phyloP scores from a whole-genome alignment of 2,888 invertebrate species.

The Cheiracanthium punctorium region DNA sequence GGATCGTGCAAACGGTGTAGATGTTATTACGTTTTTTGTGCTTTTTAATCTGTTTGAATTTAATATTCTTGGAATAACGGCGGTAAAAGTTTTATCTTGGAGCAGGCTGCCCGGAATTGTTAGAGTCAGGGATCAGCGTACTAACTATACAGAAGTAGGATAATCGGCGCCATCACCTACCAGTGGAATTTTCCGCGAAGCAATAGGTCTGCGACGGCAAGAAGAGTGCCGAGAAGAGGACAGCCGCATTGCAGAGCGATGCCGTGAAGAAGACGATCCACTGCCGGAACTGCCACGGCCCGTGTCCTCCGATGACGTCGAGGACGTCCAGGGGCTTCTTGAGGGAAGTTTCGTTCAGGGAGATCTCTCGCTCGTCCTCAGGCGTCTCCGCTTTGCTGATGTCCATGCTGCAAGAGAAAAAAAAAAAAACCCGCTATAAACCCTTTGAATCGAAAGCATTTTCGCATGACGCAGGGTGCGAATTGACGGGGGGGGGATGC shows the following conservation, averaged over 20 bases:
- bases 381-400: not conserved
- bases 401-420: not conserved
- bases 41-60: no score
- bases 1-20: no score
- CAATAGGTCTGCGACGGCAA: conserved; percentile 6
- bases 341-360: not conserved
- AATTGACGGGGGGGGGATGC: no score
- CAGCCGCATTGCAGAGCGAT: conserved; percentile 11
- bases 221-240: conserved; percentile 36
- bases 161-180: no score
- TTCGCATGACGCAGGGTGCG: no score
- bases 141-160: no score
- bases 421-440: not conserved
- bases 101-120: no score
- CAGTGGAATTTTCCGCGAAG: not conserved
- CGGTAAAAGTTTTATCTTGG: no score
- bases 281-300: conserved; percentile 48
- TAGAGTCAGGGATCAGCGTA: no score
- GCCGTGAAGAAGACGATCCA: conserved; percentile 37
- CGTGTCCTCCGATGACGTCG: conserved; percentile 42
- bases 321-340: conserved; percentile 2
- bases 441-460: no score
- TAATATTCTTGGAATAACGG: no score
- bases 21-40: no score
- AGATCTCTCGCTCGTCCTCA: conserved; percentile 7